Percentiles rank a stretch among this genome's conserved stretches.
Conservation (phyloP, 2,797 vertebrate species). For the Sebastes ruberrimus region DNA sequence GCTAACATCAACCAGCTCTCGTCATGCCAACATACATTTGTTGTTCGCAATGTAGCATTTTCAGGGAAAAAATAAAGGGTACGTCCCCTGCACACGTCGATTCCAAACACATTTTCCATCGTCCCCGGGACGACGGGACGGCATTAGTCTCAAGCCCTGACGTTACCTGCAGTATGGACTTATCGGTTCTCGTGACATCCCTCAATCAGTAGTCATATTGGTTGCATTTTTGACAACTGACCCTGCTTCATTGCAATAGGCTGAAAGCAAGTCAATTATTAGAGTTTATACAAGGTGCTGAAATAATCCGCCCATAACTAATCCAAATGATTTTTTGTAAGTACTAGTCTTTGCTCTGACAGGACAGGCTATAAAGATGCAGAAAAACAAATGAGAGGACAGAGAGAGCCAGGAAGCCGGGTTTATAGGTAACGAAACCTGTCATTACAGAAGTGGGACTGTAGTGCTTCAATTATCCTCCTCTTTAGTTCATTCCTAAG, state of each 20-base stretch:
- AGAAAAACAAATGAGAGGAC: conserved; percentile 31
- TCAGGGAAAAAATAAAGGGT: no score
- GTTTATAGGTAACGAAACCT: conserved; percentile 63
- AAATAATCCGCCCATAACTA: background rate
- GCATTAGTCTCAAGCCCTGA: no score
- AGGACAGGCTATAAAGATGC: conserved; percentile 15
- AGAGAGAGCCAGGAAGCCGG: conserved; percentile 40
- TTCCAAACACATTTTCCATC: no score
- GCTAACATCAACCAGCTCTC: no score
- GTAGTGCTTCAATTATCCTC: conserved; percentile 60
- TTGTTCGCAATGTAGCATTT: no score
- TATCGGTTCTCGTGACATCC: no score
- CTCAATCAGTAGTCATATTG: background rate
- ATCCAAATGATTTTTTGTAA: background rate
- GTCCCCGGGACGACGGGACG: no score
- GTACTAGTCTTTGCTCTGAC: conserved; percentile 20
- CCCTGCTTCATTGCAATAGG: background rate
- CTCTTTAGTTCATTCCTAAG: conserved; percentile 52
- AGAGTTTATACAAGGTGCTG: conserved; percentile 4
- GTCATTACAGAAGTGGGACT: conserved; percentile 65
- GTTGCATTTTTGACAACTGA: background rate
- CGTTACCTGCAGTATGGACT: no score
- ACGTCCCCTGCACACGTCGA: no score
- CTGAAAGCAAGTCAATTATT: background rate
- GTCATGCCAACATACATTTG: no score